Percentiles rank a stretch among this genome's conserved stretches.
Conservation (phyloP, 2,888 invertebrate genomes). For the Limnephilus lunatus region DNA sequence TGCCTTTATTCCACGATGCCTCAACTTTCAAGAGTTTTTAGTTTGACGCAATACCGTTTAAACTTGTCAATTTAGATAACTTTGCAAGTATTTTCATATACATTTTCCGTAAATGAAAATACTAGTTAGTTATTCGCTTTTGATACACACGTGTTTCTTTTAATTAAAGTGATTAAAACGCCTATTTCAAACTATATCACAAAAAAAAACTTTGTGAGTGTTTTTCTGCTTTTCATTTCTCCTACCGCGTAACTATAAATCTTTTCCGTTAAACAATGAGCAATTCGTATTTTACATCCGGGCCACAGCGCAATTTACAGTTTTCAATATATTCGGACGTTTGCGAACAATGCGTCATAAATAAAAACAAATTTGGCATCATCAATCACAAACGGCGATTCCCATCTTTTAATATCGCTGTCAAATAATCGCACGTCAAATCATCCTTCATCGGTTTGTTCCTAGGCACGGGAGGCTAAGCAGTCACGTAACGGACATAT, state of each 20-base stretch:
- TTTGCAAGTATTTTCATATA: background rate
- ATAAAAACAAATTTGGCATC: constrained; percentile 8
- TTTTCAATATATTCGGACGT: constrained; percentile 15
- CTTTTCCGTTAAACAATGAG: background rate
- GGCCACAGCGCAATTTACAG: constrained; percentile 11
- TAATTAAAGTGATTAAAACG: background rate
- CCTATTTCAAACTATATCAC: background rate
- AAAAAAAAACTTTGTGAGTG: background rate
- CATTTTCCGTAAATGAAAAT: no score
- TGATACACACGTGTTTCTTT: background rate
- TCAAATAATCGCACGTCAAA: background rate
- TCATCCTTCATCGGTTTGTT: constrained; percentile 2
- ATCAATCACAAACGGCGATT: constrained; percentile 6
- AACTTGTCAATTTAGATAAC: background rate
- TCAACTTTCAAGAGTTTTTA: no score
- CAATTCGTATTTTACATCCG: constrained; percentile 4
- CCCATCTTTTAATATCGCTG: constrained; percentile 2
- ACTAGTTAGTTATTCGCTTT: background rate
- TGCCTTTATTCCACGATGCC: background rate
- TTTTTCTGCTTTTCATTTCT: constrained; percentile 1
- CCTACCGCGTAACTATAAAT: constrained; percentile 2
- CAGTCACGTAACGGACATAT: background rate
- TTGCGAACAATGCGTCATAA: constrained; percentile 12
- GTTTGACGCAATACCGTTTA: background rate
- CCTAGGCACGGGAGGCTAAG: background rate